A percentile compares a stretch with the other conserved stretches of the same genome.
Evolutionary conservation across 1,140 invertebrate genomes (phyloP).

Genomic region (Drosophila nikananu): DNA sequence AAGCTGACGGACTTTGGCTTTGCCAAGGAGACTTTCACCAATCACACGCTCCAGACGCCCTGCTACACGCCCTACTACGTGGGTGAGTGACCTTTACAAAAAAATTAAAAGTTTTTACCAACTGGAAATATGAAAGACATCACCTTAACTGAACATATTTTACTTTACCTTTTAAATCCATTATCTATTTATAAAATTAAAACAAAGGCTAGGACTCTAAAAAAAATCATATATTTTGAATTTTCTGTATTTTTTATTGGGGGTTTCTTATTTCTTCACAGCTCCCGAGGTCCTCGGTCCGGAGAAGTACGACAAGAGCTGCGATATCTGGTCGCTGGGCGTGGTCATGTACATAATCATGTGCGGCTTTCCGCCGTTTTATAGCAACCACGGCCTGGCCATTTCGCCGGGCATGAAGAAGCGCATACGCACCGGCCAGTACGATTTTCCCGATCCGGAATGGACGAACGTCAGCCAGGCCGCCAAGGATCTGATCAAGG

Average conservation of each 20-base stretch:
- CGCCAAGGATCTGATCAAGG: conserved; percentile 97
- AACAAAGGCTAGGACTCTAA: too few relatives aligned
- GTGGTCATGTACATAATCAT: conserved; percentile 98
- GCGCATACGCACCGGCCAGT: conserved; percentile 97
- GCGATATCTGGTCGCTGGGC: conserved; percentile 99
- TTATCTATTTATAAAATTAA: too few relatives aligned
- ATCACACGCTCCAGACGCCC: conserved; percentile 96
- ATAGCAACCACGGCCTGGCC: conserved; percentile 97
- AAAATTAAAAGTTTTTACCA: not conserved
- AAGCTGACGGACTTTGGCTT: conserved; percentile 99
- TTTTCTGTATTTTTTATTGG: not conserved
- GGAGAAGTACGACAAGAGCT: conserved; percentile 99
- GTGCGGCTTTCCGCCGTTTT: conserved; percentile 99
- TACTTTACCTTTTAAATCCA: too few relatives aligned
- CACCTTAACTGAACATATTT: too few relatives aligned
- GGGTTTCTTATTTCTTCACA: conserved; percentile 1
- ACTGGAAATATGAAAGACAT: not conserved
- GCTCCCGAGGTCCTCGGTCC: conserved; percentile 98
- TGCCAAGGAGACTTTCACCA: conserved; percentile 97
- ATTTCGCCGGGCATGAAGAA: conserved; percentile 99
- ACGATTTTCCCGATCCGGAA: conserved; percentile 98
- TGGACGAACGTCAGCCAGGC: conserved; percentile 97
- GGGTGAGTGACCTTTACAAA: conserved; percentile 77
- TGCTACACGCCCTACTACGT: conserved; percentile 99
- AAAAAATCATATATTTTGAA: too few relatives aligned